A percentile compares a stretch with the other conserved stretches of the same genome.
Evolutionary conservation across 1,140 invertebrate species (phyloP).

Genomic region (Physella acuta): DNA sequence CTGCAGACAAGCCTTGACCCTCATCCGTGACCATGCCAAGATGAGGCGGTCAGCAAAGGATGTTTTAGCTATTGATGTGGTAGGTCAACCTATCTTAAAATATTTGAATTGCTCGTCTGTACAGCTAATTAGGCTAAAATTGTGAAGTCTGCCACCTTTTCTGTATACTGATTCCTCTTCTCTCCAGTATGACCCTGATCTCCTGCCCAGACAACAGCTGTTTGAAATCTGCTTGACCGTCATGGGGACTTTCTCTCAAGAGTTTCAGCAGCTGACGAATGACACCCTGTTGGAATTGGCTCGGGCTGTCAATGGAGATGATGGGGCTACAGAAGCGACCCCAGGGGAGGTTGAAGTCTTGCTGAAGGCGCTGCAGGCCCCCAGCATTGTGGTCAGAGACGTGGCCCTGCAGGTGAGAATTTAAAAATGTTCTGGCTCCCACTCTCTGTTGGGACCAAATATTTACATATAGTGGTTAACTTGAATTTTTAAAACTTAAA

Average conservation of each 20-base stretch:
- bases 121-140: too few species aligned
- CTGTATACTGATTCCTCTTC: conserved; percentile 2
- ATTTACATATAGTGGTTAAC: not conserved
- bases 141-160: too few species aligned
- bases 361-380: conserved; percentile 75
- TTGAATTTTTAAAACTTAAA: not conserved
- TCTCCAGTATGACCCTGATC: conserved; percentile 67
- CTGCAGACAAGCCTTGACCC: conserved; percentile 61
- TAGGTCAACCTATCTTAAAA: not conserved
- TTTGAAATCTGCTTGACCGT: conserved; percentile 78
- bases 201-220: conserved; percentile 80
- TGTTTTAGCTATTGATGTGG: conserved; percentile 10
- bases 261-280: conserved; percentile 76
- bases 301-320: conserved; percentile 66
- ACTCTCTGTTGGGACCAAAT: not conserved
- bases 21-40: conserved; percentile 74
- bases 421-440: not conserved
- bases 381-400: conserved; percentile 74
- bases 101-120: too few species aligned
- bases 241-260: conserved; percentile 70
- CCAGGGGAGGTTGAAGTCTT: conserved; percentile 76
- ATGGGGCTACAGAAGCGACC: conserved; percentile 67
- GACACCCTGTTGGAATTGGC: conserved; percentile 77
- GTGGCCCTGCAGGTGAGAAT: conserved; percentile 72
- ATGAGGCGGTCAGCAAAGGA: conserved; percentile 61